Base-by-base conservation (phyloP, 2,113 vertebrate species). In the Alaudala cheleensis region DNA sequence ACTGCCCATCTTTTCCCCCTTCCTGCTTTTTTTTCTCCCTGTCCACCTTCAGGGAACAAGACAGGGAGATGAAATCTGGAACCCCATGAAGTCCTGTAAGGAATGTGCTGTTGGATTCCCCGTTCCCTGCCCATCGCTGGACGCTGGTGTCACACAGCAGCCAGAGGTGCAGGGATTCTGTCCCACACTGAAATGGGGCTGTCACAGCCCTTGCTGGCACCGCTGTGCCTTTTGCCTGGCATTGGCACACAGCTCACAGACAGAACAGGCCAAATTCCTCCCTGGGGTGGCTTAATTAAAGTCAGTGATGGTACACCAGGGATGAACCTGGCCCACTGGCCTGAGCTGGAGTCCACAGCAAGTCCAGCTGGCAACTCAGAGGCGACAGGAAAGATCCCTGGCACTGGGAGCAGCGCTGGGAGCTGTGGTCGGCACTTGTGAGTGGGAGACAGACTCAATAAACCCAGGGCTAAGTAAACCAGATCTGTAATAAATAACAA, bases 331-430 rank as follows among this genome's bases (percentile, higher is more conserved):
- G 95, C 95, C 96, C 95, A 90, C 73, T 70, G 92, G 94, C 93
- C 94, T n/a, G 83, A 93, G 72, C 81, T 57, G 85, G 92, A 96
- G 94, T 64, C 88, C 90, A 72, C 31, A 23, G 12, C 88, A 42
- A 88, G 79, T 96, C 96, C 97, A 97, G 96, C 97, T 97, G 96
- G 96, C 96, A 94, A 40, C 65, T 92, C 57, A 17, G 29, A 19
- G 3, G 88, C 25, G 31, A 33, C 81, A n/a, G 73, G 87, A 93
- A 77, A 79, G 90, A 89, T 96, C 90, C 77, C 88, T 88, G 91
- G 96, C 93, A 91, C 17, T 2, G 11, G 79, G 90, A 95, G 37
- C 18, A 18, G 94, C 3, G 1, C 45, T 70, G 90, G 87, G 95
- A 94, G 69, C 70, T 2, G 34, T 2, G 29, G 50, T 53, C 45